phyloP scores from a whole-genome alignment of 2,797 vertebrate genomes.

The Numenius phaeopus region DNA sequence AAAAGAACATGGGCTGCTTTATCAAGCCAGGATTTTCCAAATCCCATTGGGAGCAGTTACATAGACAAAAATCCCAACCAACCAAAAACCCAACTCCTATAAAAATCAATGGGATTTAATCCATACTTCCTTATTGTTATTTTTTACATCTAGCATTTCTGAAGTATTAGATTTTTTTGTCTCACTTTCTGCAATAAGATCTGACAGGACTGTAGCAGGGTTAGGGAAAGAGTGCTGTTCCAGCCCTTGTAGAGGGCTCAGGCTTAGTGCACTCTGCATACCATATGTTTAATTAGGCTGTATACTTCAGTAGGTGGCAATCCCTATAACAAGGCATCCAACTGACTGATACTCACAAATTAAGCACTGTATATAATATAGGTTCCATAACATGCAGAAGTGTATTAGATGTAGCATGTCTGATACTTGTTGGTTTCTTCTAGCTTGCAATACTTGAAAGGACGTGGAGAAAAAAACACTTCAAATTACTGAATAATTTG shows the following conservation, averaged over 20 bases:
- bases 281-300: not conserved
- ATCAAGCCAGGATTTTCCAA: not conserved
- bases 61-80: not conserved
- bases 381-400: not conserved
- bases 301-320: not conserved
- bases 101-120: not conserved
- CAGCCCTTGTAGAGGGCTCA: not conserved
- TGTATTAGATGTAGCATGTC: not conserved
- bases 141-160: not conserved
- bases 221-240: no score
- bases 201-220: not conserved
- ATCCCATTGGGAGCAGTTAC: not conserved
- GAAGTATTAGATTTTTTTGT: not conserved
- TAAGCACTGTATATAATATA: not conserved
- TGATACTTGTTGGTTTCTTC: no score
- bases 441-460: not conserved
- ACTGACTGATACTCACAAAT: not conserved
- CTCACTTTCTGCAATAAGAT: not conserved
- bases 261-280: not conserved
- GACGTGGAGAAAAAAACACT: not conserved
- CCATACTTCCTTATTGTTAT: not conserved
- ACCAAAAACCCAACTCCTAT: fast-evolving
- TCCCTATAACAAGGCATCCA: not conserved
- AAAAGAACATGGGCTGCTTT: not conserved
- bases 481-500: not conserved